A percentile compares a stretch with the other conserved stretches of the same genome.
phyloP scores from a whole-genome alignment of 2,797 vertebrate genomes.

The Lutjanus argentimaculatus region DNA sequence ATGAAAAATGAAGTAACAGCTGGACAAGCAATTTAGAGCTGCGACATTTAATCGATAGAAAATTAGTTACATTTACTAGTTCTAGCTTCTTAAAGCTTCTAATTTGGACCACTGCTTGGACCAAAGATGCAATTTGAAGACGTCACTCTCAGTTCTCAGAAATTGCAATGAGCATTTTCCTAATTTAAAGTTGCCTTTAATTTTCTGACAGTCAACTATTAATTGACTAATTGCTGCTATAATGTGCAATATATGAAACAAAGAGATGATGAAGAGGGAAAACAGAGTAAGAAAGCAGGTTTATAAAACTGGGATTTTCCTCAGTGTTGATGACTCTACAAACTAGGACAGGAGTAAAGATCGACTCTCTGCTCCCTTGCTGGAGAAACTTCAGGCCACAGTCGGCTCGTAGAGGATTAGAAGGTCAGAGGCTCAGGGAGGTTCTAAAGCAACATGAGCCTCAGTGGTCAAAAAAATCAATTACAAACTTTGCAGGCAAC shows the following conservation, averaged over 20 bases:
- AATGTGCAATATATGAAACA: neutral
- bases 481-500: neutral
- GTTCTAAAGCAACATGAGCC: conserved; percentile 22
- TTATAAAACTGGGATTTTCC: neutral
- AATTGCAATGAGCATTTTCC: no score
- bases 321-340: neutral
- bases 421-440: conserved; percentile 28
- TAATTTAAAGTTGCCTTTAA: neutral
- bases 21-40: no score
- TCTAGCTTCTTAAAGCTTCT: no score
- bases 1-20: no score
- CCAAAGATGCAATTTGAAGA: no score
- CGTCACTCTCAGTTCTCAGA: no score
- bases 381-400: conserved; percentile 10
- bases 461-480: conserved; percentile 36
- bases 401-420: neutral
- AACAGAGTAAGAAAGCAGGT: neutral
- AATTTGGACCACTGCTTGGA: no score
- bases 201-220: no score
- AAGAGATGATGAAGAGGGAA: neutral
- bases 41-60: no score
- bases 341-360: neutral
- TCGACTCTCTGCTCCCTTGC: neutral
- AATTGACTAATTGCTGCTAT: neutral
- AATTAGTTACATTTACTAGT: no score